Base-by-base conservation (phyloP, 1,140 invertebrate genomes). In the Calephelis virginiensis region DNA sequence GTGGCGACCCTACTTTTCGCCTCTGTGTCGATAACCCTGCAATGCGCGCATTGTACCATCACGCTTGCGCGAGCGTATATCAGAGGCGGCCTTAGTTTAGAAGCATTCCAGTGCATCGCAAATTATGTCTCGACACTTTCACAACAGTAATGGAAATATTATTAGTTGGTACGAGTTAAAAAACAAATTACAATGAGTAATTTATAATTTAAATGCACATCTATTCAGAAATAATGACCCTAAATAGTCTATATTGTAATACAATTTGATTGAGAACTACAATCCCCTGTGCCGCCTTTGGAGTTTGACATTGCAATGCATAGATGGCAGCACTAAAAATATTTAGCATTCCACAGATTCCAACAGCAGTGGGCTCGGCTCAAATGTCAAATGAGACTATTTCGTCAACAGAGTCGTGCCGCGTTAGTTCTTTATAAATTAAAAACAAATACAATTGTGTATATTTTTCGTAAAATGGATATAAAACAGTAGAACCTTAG, bases 311-410 rank as follows among this genome's bases (percentile, higher is more conserved):
- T 89, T 86, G 85, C 82, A 72, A 71, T 70, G 74, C 73, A 86
- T 73, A 91, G 89, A 87, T 91, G 91, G 91, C 90, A 80, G 85
- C 86, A 90, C 85, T 84, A 81, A 83, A 91, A 88, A 90, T 91
- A 90, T 88, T 90, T 91, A 79, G 88, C 91, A 92, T 92, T 91
- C 91, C 90, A 50, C 69, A 77, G 78, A 91, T 91, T 91, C 91
- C 91, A 74, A 81, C 82, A 77, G 84, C 82, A 78, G 89, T 91
- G 89, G 88, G 87, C 89, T 86, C 89, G 89, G 86, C 90, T 90
- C 91, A 92, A 92, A 92, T 92, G 91, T 92, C 91, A 92, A 92
- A 92, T 86, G 83, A 84, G 81, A 89, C 86, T 92, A 92, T 91
- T 92, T 92, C 89, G 86, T 92, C 91, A 91, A 91, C 90, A 91